phyloP scores from a whole-genome alignment of 2,797 vertebrate species.

The Takifugu rubripes region DNA sequence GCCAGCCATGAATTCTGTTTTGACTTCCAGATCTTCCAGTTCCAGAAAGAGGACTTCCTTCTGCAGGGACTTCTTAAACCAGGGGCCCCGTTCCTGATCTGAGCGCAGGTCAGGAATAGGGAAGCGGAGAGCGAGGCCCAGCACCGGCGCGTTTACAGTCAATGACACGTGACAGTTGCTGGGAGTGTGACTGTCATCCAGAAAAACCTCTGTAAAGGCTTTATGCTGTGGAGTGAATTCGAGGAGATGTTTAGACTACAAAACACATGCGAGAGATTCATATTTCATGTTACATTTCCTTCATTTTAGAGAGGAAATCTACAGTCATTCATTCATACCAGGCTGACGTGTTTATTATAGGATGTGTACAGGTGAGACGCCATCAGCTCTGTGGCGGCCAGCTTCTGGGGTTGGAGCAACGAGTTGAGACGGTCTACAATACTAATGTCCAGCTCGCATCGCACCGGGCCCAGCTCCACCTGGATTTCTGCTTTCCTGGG shows the following conservation, averaged over 20 bases:
- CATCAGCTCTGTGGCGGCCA: conserved; percentile 93
- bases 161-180: conserved; percentile 85
- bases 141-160: conserved; percentile 82
- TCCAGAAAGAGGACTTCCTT: conserved; percentile 90
- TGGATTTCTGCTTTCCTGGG: conserved; percentile 93
- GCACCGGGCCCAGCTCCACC: conserved; percentile 84
- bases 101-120: conserved; percentile 97
- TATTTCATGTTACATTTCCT: background rate
- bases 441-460: conserved; percentile 92
- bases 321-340: conserved; percentile 73
- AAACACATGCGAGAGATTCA: background rate
- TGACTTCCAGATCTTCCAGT: conserved; percentile 87
- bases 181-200: conserved; percentile 90
- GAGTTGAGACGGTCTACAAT: conserved; percentile 98
- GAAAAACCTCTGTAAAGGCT: conserved; percentile 95
- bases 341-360: conserved; percentile 92
- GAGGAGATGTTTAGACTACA: conserved; percentile 3
- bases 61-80: conserved; percentile 98
- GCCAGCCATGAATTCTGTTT: conserved; percentile 89
- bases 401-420: conserved; percentile 92
- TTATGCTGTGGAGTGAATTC: conserved; percentile 81
- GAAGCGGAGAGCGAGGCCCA: conserved; percentile 88
- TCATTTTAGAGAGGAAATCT: background rate
- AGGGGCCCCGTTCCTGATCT: conserved; percentile 95
- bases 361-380: conserved; percentile 97